These are phyloP conservation scores for Benitochromis conjunctus DNA, from an alignment of 2,113 vertebrate species.

Conservation along the genomic window DNA sequence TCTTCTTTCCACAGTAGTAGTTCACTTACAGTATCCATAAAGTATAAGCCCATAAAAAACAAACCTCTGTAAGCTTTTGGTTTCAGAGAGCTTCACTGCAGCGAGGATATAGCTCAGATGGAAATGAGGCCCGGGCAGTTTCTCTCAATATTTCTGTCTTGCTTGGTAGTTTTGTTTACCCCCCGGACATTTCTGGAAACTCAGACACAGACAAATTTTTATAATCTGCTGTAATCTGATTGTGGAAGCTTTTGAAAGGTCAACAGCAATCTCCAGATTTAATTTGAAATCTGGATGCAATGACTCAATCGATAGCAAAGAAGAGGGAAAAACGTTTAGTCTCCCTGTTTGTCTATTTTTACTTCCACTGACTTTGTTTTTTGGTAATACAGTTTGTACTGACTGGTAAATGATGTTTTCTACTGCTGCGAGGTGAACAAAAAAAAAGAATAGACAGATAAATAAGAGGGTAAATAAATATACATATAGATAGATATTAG, in stretches of 20 bases:
- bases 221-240: conserved; percentile 37
- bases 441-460: neutral
- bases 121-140: neutral
- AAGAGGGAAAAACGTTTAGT: neutral
- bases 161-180: neutral
- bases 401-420: neutral
- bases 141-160: neutral
- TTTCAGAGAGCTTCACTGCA: neutral
- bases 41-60: neutral
- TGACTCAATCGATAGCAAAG: neutral
- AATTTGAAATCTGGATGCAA: conserved; percentile 12
- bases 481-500: neutral
- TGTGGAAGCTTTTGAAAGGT: conserved; percentile 29
- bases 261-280: conserved; percentile 14
- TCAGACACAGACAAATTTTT: neutral
- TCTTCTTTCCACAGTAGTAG: neutral
- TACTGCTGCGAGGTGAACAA: neutral
- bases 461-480: neutral
- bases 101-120: neutral
- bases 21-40: neutral
- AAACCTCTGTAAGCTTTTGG: neutral
- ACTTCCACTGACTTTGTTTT: neutral
- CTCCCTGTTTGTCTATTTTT: neutral
- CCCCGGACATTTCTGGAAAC: neutral
- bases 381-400: neutral